phyloP scores from a whole-genome alignment of 1,140 invertebrate species.

The Caenorhabditis inopinata region DNA sequence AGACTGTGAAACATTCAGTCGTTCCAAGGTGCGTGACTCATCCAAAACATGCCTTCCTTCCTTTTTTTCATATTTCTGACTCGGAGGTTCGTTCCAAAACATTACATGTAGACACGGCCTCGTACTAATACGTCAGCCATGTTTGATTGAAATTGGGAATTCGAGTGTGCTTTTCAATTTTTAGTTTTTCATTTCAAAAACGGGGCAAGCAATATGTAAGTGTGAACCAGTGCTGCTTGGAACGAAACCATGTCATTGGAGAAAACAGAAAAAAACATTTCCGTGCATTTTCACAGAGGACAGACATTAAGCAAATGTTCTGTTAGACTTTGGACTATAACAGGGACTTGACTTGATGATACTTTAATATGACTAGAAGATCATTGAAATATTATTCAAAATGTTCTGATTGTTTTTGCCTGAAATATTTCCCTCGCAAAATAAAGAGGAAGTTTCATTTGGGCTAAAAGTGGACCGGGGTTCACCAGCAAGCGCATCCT shows the following conservation, averaged over 20 bases:
- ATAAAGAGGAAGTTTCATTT: no score
- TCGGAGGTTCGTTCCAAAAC: background rate
- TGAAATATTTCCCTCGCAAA: no score
- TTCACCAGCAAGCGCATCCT: background rate
- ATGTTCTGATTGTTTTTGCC: no score
- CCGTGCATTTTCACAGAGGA: background rate
- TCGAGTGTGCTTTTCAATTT: background rate
- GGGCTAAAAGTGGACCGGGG: background rate
- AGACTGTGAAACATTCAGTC: background rate
- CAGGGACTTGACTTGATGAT: no score
- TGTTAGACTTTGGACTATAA: background rate
- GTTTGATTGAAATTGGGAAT: background rate
- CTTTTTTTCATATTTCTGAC: background rate
- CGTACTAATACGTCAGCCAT: background rate
- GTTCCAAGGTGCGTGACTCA: background rate
- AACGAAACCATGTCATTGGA: background rate
- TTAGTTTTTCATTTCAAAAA: background rate
- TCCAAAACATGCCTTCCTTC: background rate
- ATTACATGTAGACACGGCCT: background rate
- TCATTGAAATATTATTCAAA: no score
- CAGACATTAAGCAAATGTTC: background rate
- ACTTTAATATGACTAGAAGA: no score
- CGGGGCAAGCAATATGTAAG: background rate
- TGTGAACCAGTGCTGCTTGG: slow-evolving; percentile 12
- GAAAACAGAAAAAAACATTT: background rate